These are phyloP conservation scores for Atherix ibis DNA, from an alignment of 2,888 invertebrate genomes.

Conservation along the genomic window DNA sequence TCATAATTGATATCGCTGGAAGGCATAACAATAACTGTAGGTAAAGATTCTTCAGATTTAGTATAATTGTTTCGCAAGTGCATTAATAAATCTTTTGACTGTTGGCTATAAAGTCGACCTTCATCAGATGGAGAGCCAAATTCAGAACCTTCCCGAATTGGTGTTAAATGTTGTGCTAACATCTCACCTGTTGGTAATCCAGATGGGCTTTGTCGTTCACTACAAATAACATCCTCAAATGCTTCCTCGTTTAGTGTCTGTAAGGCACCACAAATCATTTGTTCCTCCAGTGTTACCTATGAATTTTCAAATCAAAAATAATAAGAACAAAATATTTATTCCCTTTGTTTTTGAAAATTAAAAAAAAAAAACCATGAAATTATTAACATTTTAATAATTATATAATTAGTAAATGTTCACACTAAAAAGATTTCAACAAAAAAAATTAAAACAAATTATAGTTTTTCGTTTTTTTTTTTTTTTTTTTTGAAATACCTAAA, in stretches of 20 bases:
- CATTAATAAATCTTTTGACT: conserved; percentile 11
- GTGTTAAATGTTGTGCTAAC: conserved; percentile 34
- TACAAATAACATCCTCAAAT: conserved; percentile 76
- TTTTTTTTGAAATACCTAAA: no score
- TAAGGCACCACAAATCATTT: conserved; percentile 86
- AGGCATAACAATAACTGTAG: conserved; percentile 29
- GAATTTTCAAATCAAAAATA: no score
- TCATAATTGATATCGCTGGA: conserved; percentile 21
- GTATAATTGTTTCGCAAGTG: conserved; percentile 17
- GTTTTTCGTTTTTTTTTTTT: no score
- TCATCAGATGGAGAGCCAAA: conserved; percentile 33
- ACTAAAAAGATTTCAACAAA: no score
- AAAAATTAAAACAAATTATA: no score
- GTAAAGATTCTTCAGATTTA: conserved; percentile 12
- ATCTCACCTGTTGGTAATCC: conserved; percentile 38
- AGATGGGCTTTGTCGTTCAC: conserved; percentile 40
- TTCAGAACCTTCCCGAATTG: conserved; percentile 32
- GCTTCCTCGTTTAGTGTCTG: conserved; percentile 89
- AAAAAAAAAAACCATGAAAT: no score
- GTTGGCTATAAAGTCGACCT: conserved; percentile 19
- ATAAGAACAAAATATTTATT: no score
- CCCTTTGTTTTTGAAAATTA: no score
- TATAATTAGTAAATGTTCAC: no score
- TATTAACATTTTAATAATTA: no score
- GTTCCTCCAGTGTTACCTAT: conserved; percentile 84